phyloP scores from a whole-genome alignment of 2,888 invertebrate genomes.

The Sinelater perroti region DNA sequence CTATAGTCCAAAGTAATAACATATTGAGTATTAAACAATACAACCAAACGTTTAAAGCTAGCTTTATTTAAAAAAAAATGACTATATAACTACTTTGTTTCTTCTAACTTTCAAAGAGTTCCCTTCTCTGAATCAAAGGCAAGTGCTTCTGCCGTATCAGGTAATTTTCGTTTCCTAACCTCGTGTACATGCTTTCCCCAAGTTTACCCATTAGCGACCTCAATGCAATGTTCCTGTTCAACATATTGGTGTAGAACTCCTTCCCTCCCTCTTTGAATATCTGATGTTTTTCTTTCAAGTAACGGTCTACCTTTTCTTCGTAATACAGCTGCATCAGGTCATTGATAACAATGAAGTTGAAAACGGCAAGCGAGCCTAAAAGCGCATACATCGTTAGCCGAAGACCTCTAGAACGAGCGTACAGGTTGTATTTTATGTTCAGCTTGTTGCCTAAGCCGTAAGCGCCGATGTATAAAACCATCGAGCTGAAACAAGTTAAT shows the following conservation, averaged over 20 bases:
- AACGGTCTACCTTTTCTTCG: conserved; percentile 71
- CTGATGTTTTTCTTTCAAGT: conserved; percentile 67
- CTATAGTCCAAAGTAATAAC: too few relatives aligned
- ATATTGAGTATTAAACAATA: too few relatives aligned
- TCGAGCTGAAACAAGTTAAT: conserved; percentile 66
- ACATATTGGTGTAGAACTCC: conserved; percentile 77
- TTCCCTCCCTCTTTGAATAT: conserved; percentile 77
- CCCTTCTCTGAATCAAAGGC: conserved; percentile 72
- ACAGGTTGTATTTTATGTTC: conserved; percentile 67
- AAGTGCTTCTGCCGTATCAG: conserved; percentile 71
- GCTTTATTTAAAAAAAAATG: not conserved
- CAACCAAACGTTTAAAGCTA: too few relatives aligned
- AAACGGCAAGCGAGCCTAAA: conserved; percentile 66
- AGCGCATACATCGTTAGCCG: conserved; percentile 65
- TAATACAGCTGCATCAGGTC: conserved; percentile 71
- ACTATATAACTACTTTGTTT: not conserved
- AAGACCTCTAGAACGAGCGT: conserved; percentile 63
- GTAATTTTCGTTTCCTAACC: conserved; percentile 75
- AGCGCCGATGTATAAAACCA: conserved; percentile 61
- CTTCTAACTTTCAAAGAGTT: conserved; percentile 65
- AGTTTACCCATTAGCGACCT: conserved; percentile 70
- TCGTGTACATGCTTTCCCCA: conserved; percentile 70
- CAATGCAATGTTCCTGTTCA: conserved; percentile 78
- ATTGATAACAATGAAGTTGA: conserved; percentile 70
- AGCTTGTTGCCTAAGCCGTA: conserved; percentile 65